These are phyloP conservation scores for Aspiorhynchus laticeps DNA, from an alignment of 2,113 vertebrate genomes.

Conservation along the genomic window DNA sequence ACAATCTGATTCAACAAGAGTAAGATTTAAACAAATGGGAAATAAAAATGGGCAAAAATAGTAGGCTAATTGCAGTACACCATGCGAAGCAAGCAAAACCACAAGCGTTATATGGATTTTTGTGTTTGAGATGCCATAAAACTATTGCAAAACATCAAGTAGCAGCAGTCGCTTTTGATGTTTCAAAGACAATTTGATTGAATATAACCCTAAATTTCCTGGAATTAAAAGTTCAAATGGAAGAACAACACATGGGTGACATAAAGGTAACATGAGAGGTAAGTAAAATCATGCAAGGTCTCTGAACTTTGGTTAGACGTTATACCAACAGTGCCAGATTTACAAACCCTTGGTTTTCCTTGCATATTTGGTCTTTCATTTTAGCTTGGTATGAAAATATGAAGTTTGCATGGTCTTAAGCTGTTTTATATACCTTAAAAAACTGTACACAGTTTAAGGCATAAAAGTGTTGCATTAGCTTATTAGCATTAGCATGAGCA, in stretches of 20 bases:
- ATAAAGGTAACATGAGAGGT: neutral
- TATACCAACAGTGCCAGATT: constrained; percentile 16
- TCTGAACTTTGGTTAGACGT: constrained; percentile 51
- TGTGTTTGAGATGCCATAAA: neutral
- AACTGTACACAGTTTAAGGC: neutral
- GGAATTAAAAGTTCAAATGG: neutral
- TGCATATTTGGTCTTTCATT: neutral
- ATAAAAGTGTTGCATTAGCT: neutral
- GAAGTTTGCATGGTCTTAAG: neutral
- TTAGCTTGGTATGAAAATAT: no score
- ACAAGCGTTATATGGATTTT: constrained; percentile 8
- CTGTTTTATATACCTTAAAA: neutral
- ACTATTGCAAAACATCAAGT: constrained; percentile 20
- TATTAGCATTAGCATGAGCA: neutral
- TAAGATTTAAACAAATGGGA: neutral
- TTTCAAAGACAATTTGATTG: constrained; percentile 18
- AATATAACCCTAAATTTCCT: neutral
- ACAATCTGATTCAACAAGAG: neutral
- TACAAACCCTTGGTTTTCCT: constrained; percentile 10
- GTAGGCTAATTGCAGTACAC: neutral
- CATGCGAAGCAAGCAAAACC: constrained; percentile 17
- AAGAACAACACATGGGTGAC: neutral
- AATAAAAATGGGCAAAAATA: neutral
- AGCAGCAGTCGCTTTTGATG: constrained; percentile 23
- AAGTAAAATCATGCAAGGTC: neutral